Base-by-base conservation (phyloP, 2,113 vertebrate genomes). In the Ciconia boyciana region DNA sequence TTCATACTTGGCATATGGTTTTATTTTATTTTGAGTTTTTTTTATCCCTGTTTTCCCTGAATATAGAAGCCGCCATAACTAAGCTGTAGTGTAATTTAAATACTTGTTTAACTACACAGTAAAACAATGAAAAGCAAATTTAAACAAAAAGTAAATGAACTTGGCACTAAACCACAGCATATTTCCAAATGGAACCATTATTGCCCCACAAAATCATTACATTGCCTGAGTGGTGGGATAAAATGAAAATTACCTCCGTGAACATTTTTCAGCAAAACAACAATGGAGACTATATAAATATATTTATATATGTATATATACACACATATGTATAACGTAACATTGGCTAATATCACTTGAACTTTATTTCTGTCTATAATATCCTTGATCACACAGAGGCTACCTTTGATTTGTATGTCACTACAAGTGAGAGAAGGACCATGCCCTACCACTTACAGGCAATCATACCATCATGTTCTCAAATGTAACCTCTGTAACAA, bases 21-120 rank as follows among this genome's bases (percentile, higher is more conserved):
- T 94, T 89, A 75, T 87, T 97, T 96, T 92, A 25, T 77, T 83
- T 83, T 87, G 83, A 57, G 61, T 78, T 89, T 94, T 91, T 48
- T 88, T 92, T 93, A 52, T 74, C n/a, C 58, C 88, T 91, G 51
- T 95, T 92, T 90, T 95, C 57, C 51, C 54, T 87, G 66, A 84
- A 49, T 86, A 74, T 92, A 48, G 57, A 96, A 95, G 71, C 70
- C 87, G 72, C 62, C 19, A 17, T 93, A 87, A 93, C 4, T 8
- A 65, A 87, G 74, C 36, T 52, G 21, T 54, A 70, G 36, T 89
- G 46, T 92, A 94, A 87, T 81, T 87, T 76, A 83, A 89, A 87
- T 68, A 44, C n/a, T n/a, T 72, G 21, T 54, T 94, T 90, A 93
- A 66, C 64, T 91, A 57, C 41, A 76, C 5, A 75, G 31, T 26